Base-by-base conservation (phyloP, 2,888 invertebrate species). In the Ormyrus pomaceus region DNA sequence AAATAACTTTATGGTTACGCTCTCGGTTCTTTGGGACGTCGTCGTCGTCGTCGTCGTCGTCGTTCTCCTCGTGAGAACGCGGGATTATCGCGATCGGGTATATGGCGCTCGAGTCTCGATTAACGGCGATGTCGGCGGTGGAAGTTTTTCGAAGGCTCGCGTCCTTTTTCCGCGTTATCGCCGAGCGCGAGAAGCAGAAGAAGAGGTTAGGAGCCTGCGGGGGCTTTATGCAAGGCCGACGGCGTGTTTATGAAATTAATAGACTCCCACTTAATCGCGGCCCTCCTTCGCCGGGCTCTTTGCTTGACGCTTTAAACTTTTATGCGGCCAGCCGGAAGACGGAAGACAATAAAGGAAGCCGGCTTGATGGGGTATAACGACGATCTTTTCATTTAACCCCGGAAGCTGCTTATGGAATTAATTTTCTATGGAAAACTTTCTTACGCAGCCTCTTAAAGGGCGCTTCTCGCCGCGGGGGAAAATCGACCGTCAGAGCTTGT, bases 11-110 rank as follows among this genome's bases (percentile, higher is more conserved):
- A 85, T 83, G 82, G 82, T 45, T 71, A 76, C 50, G 66, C 82
- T 80, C 78, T 48, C 81, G 77, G 80, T 76, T 82, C 82, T 82
- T 83, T 83, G 82, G 81, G 83, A 82, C 82, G 83, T 84, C 82
- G 83, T 34, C 34, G 34, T 34, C 34, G 34, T 34, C 34, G 34
- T 4, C 34, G 3, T 34, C 34, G 3, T 34, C 34, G 3, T 34
- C 34, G 3, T 34, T 4, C 34, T 34, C 3, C 62, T 83, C 84
- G 84, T 84, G 85, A 84, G 84, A 86, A 84, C 83, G 84, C 84
- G 84, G 84, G 83, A 86, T 86, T 86, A 86, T 85, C 84, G 80
- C 80, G 83, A 81, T 80, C 79, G 83, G 70, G 82, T 79, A 66
- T 73, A 68, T 55, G 55, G 51, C 51, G 70, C 55, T 55, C 11